These are phyloP conservation scores for Sardina pilchardus DNA, from an alignment of 2,113 vertebrate species.

Conservation along the genomic window DNA sequence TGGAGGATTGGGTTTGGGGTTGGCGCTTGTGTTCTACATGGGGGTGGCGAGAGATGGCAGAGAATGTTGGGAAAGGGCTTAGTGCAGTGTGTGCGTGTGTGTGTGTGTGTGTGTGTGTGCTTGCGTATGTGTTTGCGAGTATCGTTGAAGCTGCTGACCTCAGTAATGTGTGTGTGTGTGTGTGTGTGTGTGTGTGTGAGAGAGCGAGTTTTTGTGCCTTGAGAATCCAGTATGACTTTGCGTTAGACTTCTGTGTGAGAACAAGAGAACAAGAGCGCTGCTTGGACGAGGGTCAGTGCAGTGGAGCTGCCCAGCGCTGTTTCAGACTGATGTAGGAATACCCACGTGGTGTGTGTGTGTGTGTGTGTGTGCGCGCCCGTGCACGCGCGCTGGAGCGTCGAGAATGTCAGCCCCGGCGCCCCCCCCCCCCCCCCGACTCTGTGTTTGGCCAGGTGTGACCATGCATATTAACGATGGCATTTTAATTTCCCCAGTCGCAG, in stretches of 20 bases:
- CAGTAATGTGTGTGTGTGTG: neutral
- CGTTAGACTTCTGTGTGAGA: neutral
- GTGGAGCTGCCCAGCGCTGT: neutral
- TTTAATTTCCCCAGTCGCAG: slow-evolving; percentile 18
- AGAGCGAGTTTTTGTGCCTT: neutral
- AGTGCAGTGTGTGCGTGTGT: neutral
- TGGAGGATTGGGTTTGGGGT: neutral
- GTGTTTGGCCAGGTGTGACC: slow-evolving; percentile 20
- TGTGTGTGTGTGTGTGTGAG: neutral
- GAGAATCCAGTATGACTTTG: neutral
- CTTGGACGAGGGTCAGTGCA: neutral
- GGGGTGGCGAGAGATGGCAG: neutral
- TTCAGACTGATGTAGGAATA: neutral
- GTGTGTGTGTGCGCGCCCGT: neutral
- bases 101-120: neutral
- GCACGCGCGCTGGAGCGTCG: neutral
- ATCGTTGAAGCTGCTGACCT: neutral
- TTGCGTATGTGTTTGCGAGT: neutral
- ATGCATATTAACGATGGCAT: slow-evolving; percentile 34
- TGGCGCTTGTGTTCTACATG: neutral
- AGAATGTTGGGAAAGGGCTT: slow-evolving; percentile 8
- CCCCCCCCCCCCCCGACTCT: slow-evolving; percentile 10
- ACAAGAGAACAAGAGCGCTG: neutral
- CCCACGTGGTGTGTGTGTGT: neutral
- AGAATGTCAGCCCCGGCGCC: slow-evolving; percentile 15